Base-by-base conservation (phyloP, 2,888 invertebrate genomes). In the Drosophila acutilabella region DNA sequence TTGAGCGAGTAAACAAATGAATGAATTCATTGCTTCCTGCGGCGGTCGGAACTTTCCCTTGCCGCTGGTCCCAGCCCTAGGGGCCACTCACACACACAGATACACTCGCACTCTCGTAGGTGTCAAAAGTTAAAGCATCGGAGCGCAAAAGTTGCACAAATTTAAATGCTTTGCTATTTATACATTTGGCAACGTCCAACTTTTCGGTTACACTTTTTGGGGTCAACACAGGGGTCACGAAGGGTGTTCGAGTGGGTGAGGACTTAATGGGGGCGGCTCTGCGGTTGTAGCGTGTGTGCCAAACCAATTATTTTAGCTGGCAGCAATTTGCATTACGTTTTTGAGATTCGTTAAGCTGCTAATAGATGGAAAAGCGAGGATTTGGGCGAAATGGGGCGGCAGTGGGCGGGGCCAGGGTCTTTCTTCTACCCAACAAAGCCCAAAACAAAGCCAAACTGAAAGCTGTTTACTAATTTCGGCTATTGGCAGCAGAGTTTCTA, bases 1-100 rank as follows among this genome's bases (percentile, higher is more conserved):
- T 86, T 86, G 88, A 86, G 81, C 83, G 88, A 86, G 89, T 86
- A 86, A 86, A 86, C 89, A 86, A 86, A 86, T 86, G 89, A 86
- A 89, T 86, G 89, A 86, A 86, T 89, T 84, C 83, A 89, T 84
- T 84, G 89, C 83, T 89, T 81, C 85, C 88, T 73, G 61, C 59
- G 47, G 71, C 61, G 44, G 40, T 47, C 45, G 60, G 41, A 51
- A 62, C 16, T 33, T 38, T 33, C 20, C 36, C 44, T 10, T 8
- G n/a, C 41, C 10, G 16, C 14, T 30, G n/a, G 33, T 48, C 16
- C 18, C 10, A 18, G 30, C 42, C 42, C 42, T 30, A 1, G 18
- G 18, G 42, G 53, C 53, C 53, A 53, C 41, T 16, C 30, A 20
- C 50, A 36, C 36, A 16, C 50, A 16, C 14, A 18, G 7, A 36